Evolutionary conservation across 2,797 vertebrate species (phyloP), one percentile per base, ranked within the genome.

Genomic region (Nannoperca australis): DNA sequence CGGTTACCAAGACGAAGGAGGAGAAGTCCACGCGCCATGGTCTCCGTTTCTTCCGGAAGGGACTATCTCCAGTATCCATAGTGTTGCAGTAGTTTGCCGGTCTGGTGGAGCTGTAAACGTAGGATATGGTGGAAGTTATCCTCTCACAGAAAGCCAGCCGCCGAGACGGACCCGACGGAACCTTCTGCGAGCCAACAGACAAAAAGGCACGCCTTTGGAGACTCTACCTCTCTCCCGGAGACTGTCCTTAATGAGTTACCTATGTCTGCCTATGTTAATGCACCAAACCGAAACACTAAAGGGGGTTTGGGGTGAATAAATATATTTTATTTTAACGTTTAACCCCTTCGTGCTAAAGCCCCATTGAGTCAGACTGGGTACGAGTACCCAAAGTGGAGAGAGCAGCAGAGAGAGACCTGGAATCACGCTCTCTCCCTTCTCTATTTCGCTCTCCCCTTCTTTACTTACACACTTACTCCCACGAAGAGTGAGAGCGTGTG

Each of bases 11-110:
- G 87, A 91, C 91, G 77, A 95, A 69, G 78, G 93, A 90, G 55
- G 94, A 83, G 80, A 93, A 80, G 85, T 94, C 89, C 92, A 86
- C 50, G 88, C 88, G 83, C 93, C 94, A 92, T 20, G 94, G 93
- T 92, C 94, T 93, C 89, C 94, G 89, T 91, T 95, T 96, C 94
- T 94, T 96, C 85, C 94, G 89, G 82, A 86, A 91, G 62, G 91
- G 76, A 86, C 92, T 92, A 77, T 65, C 89, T 89, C 81, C 85
- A 93, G 93, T 95, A 95, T 96, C 95, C 95, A 96, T 96, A 93
- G 85, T 90, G 86, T 74, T 79, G 90, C 88, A 56, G 90, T 65
- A 81, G 85, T 73, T 72, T 56, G 68, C 58, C 76, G 82, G 85
- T 61, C 79, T 56, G 87, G 85, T 74, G 62, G 79, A 81, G 85